Percentiles rank a stretch among this genome's conserved stretches.
Evolutionary conservation across 2,113 vertebrate species (phyloP).

Genomic region (Pagrus major): DNA sequence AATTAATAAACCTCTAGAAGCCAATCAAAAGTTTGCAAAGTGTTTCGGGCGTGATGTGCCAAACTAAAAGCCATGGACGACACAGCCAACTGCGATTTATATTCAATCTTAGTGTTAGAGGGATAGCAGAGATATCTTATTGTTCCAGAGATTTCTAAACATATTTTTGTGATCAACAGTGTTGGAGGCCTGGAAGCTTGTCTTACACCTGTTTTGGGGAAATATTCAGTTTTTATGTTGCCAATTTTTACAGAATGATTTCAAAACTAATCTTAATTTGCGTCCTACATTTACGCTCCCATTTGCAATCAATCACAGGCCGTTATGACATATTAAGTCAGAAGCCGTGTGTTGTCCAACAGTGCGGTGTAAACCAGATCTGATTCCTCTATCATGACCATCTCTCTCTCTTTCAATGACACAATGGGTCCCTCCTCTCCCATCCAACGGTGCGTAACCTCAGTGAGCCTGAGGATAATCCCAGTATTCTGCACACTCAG

Average conservation of each 20-base stretch:
- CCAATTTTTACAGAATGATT: not conserved
- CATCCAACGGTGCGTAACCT: conserved; percentile 65
- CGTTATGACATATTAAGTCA: not conserved
- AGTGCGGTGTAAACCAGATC: conserved; percentile 17
- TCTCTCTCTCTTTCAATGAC: conserved; percentile 20
- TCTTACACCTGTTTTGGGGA: not conserved
- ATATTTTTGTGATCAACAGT: too few species aligned
- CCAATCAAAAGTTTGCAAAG: too few species aligned
- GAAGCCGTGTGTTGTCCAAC: not conserved
- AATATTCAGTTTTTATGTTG: not conserved
- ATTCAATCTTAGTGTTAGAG: too few species aligned
- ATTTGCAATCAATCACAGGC: not conserved
- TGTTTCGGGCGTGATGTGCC: too few species aligned
- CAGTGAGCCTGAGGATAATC: conserved; percentile 80
- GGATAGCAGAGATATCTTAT: not conserved
- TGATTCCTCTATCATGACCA: not conserved
- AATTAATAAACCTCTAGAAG: too few species aligned
- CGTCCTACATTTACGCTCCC: not conserved
- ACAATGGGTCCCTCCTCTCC: conserved; percentile 60
- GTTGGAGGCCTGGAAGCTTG: not conserved
- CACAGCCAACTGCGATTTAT: too few species aligned
- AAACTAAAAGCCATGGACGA: too few species aligned
- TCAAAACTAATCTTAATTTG: not conserved
- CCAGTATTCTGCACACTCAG: conserved; percentile 82
- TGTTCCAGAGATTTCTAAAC: not conserved